Conservation (phyloP, 1,140 invertebrate species). For the Zaprionus ornatus region DNA sequence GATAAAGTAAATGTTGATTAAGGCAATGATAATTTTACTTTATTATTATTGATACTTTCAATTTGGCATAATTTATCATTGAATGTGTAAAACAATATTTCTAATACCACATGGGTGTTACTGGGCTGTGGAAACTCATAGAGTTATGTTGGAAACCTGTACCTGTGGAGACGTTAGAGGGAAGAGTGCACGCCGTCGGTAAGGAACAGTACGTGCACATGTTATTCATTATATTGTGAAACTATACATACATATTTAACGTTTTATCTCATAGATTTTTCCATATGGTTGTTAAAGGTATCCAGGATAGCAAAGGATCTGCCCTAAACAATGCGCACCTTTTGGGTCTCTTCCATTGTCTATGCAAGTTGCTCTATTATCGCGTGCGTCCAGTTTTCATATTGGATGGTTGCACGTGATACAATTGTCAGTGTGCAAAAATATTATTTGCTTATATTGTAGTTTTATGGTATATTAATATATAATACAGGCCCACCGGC, state of each 20-base stretch:
- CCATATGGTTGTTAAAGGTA: slow-evolving; percentile 98
- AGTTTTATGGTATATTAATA: not conserved
- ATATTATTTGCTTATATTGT: not conserved
- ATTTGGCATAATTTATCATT: not conserved
- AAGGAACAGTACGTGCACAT: slow-evolving; percentile 63
- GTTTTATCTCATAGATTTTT: slow-evolving; percentile 90
- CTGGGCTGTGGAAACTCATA: slow-evolving; percentile 97
- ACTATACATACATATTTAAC: slow-evolving; percentile 3
- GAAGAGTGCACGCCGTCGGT: slow-evolving; percentile 98
- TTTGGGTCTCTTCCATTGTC: slow-evolving; percentile 94
- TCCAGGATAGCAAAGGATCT: slow-evolving; percentile 93
- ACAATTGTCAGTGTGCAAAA: slow-evolving; percentile 91
- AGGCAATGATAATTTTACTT: too few species aligned
- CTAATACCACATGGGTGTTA: slow-evolving; percentile 94
- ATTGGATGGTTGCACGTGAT: slow-evolving; percentile 98
- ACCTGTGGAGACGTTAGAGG: slow-evolving; percentile 96
- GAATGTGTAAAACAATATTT: not conserved
- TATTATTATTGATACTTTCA: not conserved
- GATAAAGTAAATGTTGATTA: too few species aligned
- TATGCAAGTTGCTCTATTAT: slow-evolving; percentile 98
- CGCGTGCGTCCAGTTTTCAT: slow-evolving; percentile 99
- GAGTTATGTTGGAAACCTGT: slow-evolving; percentile 95
- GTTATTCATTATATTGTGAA: slow-evolving; percentile 29
- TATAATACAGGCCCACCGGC: slow-evolving; percentile 88
- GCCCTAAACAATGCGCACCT: slow-evolving; percentile 95